Evolutionary conservation across 1,140 invertebrate genomes (phyloP).

Genomic region (Stratiolaelaps scimitus): DNA sequence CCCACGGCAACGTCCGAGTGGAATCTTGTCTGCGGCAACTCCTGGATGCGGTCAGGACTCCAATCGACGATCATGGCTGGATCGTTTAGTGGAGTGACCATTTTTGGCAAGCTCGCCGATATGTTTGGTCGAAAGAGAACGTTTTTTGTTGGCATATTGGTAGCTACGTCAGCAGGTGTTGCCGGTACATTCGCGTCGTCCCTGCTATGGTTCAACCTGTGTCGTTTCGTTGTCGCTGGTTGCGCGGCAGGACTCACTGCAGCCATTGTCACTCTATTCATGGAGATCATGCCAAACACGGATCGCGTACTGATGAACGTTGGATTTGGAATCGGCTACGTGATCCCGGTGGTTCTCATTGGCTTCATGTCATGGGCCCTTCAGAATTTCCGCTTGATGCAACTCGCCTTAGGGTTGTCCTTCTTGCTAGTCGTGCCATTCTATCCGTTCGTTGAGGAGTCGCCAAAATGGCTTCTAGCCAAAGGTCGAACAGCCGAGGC

Average conservation of each 20-base stretch:
- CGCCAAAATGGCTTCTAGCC: slow-evolving; percentile 8
- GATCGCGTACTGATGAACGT: slow-evolving; percentile 24
- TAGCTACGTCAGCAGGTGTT: neutral
- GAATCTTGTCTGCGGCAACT: neutral
- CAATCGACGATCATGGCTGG: slow-evolving; percentile 19
- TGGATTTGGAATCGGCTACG: slow-evolving; percentile 11
- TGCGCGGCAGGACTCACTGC: slow-evolving; percentile 22
- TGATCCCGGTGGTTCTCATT: neutral
- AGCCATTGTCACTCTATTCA: slow-evolving; percentile 21
- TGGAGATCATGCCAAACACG: slow-evolving; percentile 24
- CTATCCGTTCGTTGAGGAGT: slow-evolving; percentile 8
- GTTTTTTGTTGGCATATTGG: neutral
- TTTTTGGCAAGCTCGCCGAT: slow-evolving; percentile 11
- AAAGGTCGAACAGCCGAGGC: neutral
- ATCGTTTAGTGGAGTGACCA: neutral
- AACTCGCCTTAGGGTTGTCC: slow-evolving; percentile 4
- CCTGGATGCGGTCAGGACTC: slow-evolving; percentile 1
- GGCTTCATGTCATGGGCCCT: neutral
- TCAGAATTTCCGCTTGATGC: slow-evolving; percentile 11
- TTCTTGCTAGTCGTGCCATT: neutral
- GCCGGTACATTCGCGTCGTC: slow-evolving; percentile 12
- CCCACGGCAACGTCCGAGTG: slow-evolving; percentile 1
- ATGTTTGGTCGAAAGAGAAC: slow-evolving; percentile 2
- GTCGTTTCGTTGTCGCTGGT: neutral
- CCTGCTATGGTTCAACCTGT: slow-evolving; percentile 15